Base-by-base conservation (phyloP, 2,888 invertebrate species). In the Spilosoma lubricipeda region DNA sequence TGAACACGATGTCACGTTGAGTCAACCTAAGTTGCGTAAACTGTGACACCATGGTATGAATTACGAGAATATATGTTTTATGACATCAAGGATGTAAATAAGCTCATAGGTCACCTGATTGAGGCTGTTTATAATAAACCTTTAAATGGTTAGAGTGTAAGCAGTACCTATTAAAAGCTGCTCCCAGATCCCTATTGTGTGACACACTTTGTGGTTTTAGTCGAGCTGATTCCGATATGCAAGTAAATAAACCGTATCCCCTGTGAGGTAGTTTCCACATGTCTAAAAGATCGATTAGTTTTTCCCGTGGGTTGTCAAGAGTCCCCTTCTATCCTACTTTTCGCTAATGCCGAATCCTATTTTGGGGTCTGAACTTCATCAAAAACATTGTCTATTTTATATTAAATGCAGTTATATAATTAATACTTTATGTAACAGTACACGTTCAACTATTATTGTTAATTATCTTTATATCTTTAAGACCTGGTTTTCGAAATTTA, bases 1-100 rank as follows among this genome's bases (percentile, higher is more conserved):
- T 45, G 69, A 74, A 75, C 79, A 81, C 79, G 83, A 78, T 74
- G 77, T 77, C 70, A 48, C 77, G 68, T 71, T 23, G 69, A 74
- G 77, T 77, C 75, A 77, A 64, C 74, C n/a, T 70, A 18, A 39
- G 66, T 74, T 73, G 77, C 70, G 72, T 77, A 70, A 74, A 70
- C 27, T 30, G 27, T 59, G 42, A 70, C 36, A 39, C n/a, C 9
- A 39, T n/a, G 27, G 36, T 56, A 48, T 33, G 45, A 33, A 20
- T 67, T 48, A 67, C 45, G 9, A 48, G 30, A 67, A 67, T 13
- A 63, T 63, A 27, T 36, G 7, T 59, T 59, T 59, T 59, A 59
- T 30, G 13, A 15, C 59, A 15, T 59, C 27, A 15, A 27, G 27
- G 59, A n/a, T 15, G 9, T 59, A n/a, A 15, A 59, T 56, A 59